phyloP scores from a whole-genome alignment of 2,797 vertebrate genomes.

The Orestias chungarensis region DNA sequence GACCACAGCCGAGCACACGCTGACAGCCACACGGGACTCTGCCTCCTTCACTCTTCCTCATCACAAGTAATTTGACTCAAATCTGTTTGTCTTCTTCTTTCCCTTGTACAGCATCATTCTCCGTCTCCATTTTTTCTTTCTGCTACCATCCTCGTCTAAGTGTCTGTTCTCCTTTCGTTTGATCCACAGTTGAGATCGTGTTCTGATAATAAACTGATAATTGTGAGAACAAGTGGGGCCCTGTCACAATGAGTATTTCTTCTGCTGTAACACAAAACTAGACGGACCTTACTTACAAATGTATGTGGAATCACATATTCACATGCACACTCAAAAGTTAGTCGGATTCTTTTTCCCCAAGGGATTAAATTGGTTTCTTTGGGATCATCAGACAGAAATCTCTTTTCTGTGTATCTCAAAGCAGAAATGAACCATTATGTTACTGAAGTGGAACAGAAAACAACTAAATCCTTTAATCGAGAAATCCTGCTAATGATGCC shows the following conservation, averaged over 20 bases:
- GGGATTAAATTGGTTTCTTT: conserved; percentile 61
- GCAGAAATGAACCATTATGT: conserved; percentile 50
- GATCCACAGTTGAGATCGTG: conserved; percentile 51
- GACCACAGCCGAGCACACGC: conserved; percentile 10
- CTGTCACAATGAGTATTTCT: conserved; percentile 39
- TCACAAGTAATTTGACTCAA: conserved; percentile 64
- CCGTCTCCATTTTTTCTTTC: conserved; percentile 41
- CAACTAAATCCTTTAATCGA: conserved; percentile 37
- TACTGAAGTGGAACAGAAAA: conserved; percentile 63
- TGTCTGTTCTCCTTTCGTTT: conserved; percentile 41
- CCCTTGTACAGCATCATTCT: conserved; percentile 21
- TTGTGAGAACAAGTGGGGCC: conserved; percentile 44
- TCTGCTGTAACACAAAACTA: no score
- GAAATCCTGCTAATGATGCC: conserved; percentile 55
- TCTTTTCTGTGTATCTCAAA: conserved; percentile 48
- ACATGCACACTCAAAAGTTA: conserved; percentile 26
- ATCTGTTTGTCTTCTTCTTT: conserved; percentile 42
- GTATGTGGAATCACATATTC: conserved; percentile 23
- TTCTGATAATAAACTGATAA: conserved; percentile 63
- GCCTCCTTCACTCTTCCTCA: conserved; percentile 49
- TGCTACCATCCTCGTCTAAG: conserved; percentile 52
- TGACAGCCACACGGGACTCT: background rate
- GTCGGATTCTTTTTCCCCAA: conserved; percentile 43
- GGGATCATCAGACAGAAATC: conserved; percentile 63
- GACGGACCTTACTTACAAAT: conserved; percentile 18